Conservation (phyloP, 2,888 invertebrate species). For the Tholera decimalis region DNA sequence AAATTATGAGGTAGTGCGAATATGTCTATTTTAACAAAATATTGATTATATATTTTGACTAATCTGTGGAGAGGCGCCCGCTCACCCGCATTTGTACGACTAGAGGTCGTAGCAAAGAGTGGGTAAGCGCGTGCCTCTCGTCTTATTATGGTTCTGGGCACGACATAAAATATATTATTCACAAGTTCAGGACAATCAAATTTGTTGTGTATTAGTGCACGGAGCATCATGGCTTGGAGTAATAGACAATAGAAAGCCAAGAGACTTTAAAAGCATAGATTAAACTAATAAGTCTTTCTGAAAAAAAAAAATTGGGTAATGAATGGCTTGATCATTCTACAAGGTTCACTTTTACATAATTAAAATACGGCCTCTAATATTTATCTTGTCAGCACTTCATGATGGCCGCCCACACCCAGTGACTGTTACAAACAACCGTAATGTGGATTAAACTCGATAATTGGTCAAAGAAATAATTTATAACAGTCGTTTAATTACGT, state of each 20-base stretch:
- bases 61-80: too few relatives aligned
- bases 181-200: too few relatives aligned
- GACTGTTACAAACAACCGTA: slow-evolving; percentile 16
- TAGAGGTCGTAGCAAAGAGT: too few relatives aligned
- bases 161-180: too few relatives aligned
- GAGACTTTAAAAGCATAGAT: slow-evolving; percentile 5
- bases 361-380: slow-evolving; percentile 39
- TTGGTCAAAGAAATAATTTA: slow-evolving; percentile 48
- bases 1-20: too few relatives aligned
- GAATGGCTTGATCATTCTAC: slow-evolving; percentile 20
- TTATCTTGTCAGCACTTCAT: slow-evolving; percentile 34
- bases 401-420: slow-evolving; percentile 47
- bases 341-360: slow-evolving; percentile 51
- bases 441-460: slow-evolving; percentile 55
- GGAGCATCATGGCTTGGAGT: too few relatives aligned
- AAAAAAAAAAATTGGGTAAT: slow-evolving; percentile 18
- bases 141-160: too few relatives aligned
- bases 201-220: too few relatives aligned
- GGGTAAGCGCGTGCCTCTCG: too few relatives aligned
- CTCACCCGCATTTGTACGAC: too few relatives aligned
- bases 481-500: slow-evolving; percentile 56
- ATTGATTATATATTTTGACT: too few relatives aligned
- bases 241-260: slow-evolving; percentile 34
- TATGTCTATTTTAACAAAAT: too few relatives aligned
- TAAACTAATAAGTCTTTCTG: slow-evolving; percentile 14